A percentile compares a stretch with the other conserved stretches of the same genome.
These are phyloP conservation scores for Picus viridis DNA, from an alignment of 2,797 vertebrate species.

Conservation along the genomic window DNA sequence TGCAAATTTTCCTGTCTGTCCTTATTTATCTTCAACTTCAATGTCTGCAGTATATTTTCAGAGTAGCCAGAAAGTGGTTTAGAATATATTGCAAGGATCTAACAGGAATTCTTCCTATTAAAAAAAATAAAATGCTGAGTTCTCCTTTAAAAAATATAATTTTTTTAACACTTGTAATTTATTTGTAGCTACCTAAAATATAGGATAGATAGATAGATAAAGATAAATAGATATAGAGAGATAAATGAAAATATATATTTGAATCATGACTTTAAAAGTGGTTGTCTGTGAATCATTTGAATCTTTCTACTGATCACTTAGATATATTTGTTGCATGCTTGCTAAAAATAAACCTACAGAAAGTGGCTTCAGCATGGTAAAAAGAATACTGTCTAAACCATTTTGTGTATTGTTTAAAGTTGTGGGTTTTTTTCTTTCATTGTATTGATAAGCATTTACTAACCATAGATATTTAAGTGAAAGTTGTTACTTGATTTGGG, in stretches of 20 bases:
- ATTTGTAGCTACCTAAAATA: not conserved
- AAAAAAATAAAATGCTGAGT: not conserved
- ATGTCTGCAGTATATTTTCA: not conserved
- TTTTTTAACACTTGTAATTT: not conserved
- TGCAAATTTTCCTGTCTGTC: not conserved
- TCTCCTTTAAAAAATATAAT: not conserved
- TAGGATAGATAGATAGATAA: not conserved
- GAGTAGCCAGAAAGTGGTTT: not conserved
- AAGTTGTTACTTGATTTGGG: not conserved
- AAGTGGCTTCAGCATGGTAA: not conserved
- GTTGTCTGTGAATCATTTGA: not conserved
- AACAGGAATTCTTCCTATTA: not conserved
- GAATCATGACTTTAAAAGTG: not conserved
- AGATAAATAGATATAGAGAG: no score
- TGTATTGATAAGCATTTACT: constrained; percentile 3
- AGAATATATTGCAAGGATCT: not conserved
- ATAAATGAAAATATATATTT: not conserved
- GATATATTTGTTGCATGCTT: not conserved
- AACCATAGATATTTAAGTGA: not conserved
- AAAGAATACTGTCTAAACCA: not conserved
- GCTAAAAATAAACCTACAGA: not conserved
- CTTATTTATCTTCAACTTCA: not conserved
- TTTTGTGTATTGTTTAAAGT: not conserved
- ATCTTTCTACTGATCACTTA: not conserved
- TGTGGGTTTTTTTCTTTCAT: not conserved